phyloP scores from a whole-genome alignment of 1,140 invertebrate genomes.

The Daktulosphaira vitifoliae region DNA sequence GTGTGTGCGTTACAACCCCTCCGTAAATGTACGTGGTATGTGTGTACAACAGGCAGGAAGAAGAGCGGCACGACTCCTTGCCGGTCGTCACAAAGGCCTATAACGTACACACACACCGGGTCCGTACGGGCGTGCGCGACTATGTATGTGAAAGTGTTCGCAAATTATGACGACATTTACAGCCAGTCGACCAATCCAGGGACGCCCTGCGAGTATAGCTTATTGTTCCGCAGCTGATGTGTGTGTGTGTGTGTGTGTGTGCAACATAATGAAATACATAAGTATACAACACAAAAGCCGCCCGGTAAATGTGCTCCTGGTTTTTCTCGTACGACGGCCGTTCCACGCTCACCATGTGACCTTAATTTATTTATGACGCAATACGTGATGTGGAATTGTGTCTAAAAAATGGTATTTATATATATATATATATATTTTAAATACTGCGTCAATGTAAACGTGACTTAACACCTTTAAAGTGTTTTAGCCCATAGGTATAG shows the following conservation, averaged over 20 bases:
- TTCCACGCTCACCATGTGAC: too few relatives aligned
- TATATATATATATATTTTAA: too few relatives aligned
- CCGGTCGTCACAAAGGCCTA: slow-evolving; percentile 16
- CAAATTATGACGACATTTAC: slow-evolving; percentile 32
- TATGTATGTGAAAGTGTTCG: not conserved
- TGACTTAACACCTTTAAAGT: too few relatives aligned
- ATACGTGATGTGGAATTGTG: too few relatives aligned
- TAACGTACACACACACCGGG: not conserved
- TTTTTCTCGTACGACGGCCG: too few relatives aligned
- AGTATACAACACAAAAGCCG: not conserved
- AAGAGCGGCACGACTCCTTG: too few relatives aligned
- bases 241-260: not conserved
- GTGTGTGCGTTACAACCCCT: not conserved
- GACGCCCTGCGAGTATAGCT: slow-evolving; percentile 4
- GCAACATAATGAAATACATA: too few relatives aligned
- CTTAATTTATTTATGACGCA: too few relatives aligned
- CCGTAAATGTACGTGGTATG: not conserved
- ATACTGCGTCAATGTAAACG: too few relatives aligned
- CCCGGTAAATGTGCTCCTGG: not conserved
- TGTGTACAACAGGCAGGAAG: not conserved
- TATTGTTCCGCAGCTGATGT: slow-evolving; percentile 25
- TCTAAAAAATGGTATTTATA: too few relatives aligned
- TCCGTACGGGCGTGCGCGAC: not conserved
- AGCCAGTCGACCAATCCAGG: slow-evolving; percentile 18
- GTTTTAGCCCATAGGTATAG: too few relatives aligned